Evolutionary conservation across 2,888 invertebrate species (phyloP).

Genomic region (Drosophila yooni): DNA sequence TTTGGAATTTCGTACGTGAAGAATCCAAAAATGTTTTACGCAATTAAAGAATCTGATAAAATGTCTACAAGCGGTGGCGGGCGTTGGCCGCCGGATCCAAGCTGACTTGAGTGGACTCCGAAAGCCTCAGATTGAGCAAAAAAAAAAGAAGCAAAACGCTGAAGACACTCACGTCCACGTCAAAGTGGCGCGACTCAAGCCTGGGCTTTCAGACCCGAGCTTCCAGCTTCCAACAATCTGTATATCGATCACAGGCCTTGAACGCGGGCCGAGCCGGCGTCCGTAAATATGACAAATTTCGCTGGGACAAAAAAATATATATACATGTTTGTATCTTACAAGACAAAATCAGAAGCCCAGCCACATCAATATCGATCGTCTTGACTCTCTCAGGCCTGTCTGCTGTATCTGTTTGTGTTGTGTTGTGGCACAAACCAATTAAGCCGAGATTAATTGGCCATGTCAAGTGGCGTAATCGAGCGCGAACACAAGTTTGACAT

Average conservation of each 20-base stretch:
- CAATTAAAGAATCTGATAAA: conserved; percentile 81
- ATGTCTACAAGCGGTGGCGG: conserved; percentile 79
- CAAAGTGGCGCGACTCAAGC: conserved; percentile 42
- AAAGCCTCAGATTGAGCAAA: conserved; percentile 31
- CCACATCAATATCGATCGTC: conserved; percentile 75
- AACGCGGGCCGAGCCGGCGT: conserved; percentile 41
- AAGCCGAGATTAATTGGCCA: conserved; percentile 82
- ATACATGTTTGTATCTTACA: conserved; percentile 39
- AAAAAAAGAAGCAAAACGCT: conserved; percentile 10
- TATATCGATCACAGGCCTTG: conserved; percentile 70
- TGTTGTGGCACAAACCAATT: conserved; percentile 81
- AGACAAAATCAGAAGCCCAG: conserved; percentile 72
- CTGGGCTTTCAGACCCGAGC: conserved; percentile 14
- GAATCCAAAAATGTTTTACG: conserved; percentile 81
- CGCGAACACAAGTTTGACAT: conserved; percentile 82
- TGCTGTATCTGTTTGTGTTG: conserved; percentile 35
- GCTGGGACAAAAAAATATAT: conserved; percentile 36
- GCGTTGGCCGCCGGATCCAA: conserved; percentile 52
- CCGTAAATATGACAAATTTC: conserved; percentile 78
- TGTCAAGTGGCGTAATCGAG: conserved; percentile 83
- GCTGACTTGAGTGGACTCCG: conserved; percentile 6
- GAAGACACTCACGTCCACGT: conserved; percentile 28
- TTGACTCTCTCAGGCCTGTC: conserved; percentile 48
- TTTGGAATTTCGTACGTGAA: conserved; percentile 81
- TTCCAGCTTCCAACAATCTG: conserved; percentile 21